Base-by-base conservation (phyloP, 2,113 vertebrate species). In the Anser cygnoides region DNA sequence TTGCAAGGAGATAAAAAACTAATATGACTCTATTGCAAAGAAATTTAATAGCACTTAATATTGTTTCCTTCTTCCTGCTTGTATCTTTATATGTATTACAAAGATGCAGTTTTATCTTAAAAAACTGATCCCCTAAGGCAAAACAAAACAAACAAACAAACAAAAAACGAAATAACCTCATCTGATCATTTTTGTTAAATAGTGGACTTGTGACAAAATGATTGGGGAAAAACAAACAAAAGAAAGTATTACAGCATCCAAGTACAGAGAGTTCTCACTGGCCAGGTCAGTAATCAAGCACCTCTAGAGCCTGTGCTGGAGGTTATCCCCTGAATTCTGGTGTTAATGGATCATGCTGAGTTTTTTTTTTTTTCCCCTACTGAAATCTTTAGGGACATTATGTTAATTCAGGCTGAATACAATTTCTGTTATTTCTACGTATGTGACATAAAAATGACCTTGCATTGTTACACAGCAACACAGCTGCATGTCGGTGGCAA, bases 401-500 rank as follows among this genome's bases (percentile, higher is more conserved):
- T 61, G 52, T 46, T 82, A 84, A 84, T 95, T 90, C 72, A 54
- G 35, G 76, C 21, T 0, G 8, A 95, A 91, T 35, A 73, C 29
- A 46, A 12, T 35, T 90, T 81, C 81, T 85, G 50, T 65, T 72
- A 14, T 89, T 97, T 89, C 88, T 91, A 90, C 73, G 14, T 4
- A 39, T 14, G 46, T 59, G 75, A 89, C 95, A 95, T 22, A 68
- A 92, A 81, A 90, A 65, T 74, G 95, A 96, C 96, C 96, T 97
- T 96, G 92, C 90, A 84, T 84, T 95, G 93, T 94, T 82, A 54
- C 62, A 92, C 58, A 93, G 92, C 65, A 71, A 22, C 77, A 54
- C 91, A 95, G 91, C 86, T 95, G 95, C 35, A 0, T 1, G 37
- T 23, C 4, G 13, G 84, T 33, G 62, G 58, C 62, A 62, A 89